These are phyloP conservation scores for Nannoperca australis DNA, from an alignment of 2,797 vertebrate genomes.

Conservation along the genomic window DNA sequence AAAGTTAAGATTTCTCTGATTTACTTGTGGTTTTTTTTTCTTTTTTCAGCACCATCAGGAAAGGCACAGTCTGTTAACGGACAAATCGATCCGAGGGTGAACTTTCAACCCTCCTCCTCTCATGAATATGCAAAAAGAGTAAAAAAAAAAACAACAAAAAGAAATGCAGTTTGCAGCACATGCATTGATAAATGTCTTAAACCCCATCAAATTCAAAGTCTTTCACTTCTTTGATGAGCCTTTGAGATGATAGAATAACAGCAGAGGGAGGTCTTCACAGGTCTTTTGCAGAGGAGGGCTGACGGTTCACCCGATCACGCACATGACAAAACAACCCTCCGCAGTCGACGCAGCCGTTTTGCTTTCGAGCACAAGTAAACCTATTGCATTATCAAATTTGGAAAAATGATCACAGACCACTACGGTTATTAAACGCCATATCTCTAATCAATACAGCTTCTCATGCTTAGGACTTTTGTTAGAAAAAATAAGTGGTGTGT, in stretches of 20 bases:
- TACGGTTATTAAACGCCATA: slow-evolving; percentile 51
- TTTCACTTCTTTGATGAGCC: slow-evolving; percentile 11
- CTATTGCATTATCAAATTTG: slow-evolving; percentile 79
- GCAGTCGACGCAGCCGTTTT: slow-evolving; percentile 23
- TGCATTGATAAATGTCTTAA: slow-evolving; percentile 15
- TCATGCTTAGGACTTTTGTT: slow-evolving; percentile 73
- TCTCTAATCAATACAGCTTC: slow-evolving; percentile 46
- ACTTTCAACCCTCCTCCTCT: slow-evolving; percentile 64
- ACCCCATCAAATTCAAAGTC: slow-evolving; percentile 14
- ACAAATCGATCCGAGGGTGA: slow-evolving; percentile 69
- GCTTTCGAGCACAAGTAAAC: slow-evolving; percentile 58
- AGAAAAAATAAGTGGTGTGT: slow-evolving; percentile 83
- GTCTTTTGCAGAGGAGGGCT: slow-evolving; percentile 49
- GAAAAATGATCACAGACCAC: slow-evolving; percentile 66
- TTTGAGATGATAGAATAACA: slow-evolving; percentile 52
- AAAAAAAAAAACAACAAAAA: neutral
- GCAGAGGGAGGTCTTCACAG: slow-evolving; percentile 32
- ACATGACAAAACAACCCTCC: slow-evolving; percentile 28
- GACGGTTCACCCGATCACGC: slow-evolving; percentile 49
- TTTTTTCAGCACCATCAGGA: slow-evolving; percentile 92
- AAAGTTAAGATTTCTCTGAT: slow-evolving; percentile 85
- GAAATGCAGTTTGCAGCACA: slow-evolving; percentile 20
- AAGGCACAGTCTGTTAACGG: slow-evolving; percentile 94
- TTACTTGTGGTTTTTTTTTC: slow-evolving; percentile 29
- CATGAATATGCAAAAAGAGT: slow-evolving; percentile 17